Percentiles rank a stretch among this genome's conserved stretches.
These are phyloP conservation scores for Catharus fuscescens DNA, from an alignment of 2,113 vertebrate genomes.

Conservation along the genomic window DNA sequence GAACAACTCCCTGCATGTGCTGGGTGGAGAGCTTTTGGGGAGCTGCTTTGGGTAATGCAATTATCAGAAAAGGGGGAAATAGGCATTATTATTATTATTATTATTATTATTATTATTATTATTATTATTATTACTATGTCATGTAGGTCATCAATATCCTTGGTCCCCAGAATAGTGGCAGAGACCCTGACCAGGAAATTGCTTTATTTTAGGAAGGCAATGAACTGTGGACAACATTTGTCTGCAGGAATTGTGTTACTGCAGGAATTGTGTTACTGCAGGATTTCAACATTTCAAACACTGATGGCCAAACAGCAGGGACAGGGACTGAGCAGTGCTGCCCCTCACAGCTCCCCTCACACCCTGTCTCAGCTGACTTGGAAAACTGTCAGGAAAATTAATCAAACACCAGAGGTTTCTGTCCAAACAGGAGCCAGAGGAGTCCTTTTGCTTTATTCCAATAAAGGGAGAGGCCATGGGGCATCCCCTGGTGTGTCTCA, in stretches of 20 bases:
- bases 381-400: not conserved
- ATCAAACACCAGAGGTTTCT: too few relatives aligned
- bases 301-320: not conserved
- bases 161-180: not conserved
- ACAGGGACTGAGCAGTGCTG: accelerated
- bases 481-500: too few relatives aligned
- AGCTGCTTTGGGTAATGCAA: not conserved
- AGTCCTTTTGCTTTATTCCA: too few relatives aligned
- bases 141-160: not conserved
- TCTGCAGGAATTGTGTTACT: not conserved
- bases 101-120: too few relatives aligned
- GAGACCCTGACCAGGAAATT: not conserved
- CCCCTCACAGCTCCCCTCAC: not conserved
- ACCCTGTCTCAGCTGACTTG: not conserved
- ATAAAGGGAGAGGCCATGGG: too few relatives aligned
- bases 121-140: not conserved
- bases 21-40: not conserved
- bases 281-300: too few relatives aligned
- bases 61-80: not conserved
- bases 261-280: not conserved
- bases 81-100: not conserved
- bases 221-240: not conserved
- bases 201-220: not conserved
- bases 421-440: too few relatives aligned
- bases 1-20: not conserved